Evolutionary conservation across 2,113 vertebrate species (phyloP).

Genomic region (Alligator mississippiensis): DNA sequence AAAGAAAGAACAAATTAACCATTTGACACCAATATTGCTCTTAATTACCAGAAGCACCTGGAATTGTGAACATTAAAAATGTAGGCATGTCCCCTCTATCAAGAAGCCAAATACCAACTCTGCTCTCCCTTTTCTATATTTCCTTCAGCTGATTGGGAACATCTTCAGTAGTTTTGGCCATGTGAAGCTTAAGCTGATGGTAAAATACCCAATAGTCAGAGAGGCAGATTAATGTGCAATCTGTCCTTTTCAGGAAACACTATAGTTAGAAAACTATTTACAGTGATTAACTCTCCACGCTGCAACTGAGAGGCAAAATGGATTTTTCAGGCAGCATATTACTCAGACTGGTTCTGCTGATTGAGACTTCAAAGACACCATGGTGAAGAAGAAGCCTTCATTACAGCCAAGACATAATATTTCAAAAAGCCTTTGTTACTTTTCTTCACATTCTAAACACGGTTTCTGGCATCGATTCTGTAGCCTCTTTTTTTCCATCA

Average conservation of each 20-base stretch:
- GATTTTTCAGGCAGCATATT: background rate
- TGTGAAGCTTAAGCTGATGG: background rate
- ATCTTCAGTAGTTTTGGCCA: background rate
- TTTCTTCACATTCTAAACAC: background rate
- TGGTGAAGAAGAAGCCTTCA: background rate
- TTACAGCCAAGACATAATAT: background rate
- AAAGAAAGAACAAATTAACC: too few relatives aligned
- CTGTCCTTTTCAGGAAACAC: background rate
- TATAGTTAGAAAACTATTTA: background rate
- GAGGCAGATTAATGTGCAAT: background rate
- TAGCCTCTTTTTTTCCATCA: background rate
- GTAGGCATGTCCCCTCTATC: background rate
- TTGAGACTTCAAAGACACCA: background rate
- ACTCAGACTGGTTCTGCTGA: background rate
- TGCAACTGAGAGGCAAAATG: background rate
- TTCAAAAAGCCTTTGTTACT: slow-evolving; percentile 3
- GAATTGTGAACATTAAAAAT: background rate
- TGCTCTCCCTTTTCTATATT: background rate
- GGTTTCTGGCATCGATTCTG: background rate
- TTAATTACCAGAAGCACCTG: background rate
- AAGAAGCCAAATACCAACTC: background rate
- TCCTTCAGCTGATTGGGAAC: background rate
- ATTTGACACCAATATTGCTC: too few relatives aligned
- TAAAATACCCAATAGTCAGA: background rate
- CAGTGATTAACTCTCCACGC: background rate